These are phyloP conservation scores for Cyanocitta stelleri DNA, from an alignment of 2,113 vertebrate genomes.

Conservation along the genomic window DNA sequence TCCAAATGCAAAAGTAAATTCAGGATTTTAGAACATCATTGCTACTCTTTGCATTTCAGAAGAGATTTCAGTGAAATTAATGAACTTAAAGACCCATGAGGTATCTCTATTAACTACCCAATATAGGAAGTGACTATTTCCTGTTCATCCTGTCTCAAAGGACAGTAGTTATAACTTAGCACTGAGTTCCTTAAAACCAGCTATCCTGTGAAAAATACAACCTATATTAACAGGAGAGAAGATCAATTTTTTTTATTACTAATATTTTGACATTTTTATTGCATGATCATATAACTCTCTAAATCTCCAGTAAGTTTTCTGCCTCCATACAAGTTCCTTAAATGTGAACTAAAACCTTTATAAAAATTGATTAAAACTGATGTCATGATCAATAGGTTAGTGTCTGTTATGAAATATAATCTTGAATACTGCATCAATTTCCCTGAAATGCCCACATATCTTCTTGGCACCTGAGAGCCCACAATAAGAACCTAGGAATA, in stretches of 20 bases:
- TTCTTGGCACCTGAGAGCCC: background rate
- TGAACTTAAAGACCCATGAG: background rate
- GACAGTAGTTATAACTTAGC: background rate
- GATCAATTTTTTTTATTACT: background rate
- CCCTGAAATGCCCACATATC: background rate
- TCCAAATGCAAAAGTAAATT: background rate
- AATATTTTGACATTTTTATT: slow-evolving; percentile 22
- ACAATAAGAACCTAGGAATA: background rate
- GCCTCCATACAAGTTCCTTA: background rate
- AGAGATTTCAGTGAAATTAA: background rate
- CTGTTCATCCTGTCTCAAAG: background rate
- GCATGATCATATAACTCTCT: background rate
- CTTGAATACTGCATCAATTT: background rate
- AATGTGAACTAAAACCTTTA: background rate
- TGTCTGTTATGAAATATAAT: background rate
- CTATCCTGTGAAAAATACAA: background rate
- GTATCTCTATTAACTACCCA: background rate
- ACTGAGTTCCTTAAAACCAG: background rate
- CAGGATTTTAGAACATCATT: background rate
- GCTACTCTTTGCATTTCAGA: background rate
- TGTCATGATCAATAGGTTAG: background rate
- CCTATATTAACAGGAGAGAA: background rate
- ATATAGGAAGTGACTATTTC: background rate
- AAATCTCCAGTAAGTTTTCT: background rate
- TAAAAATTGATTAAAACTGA: background rate